Evolutionary conservation across 2,797 vertebrate species (phyloP), one percentile per base, ranked within the genome.

Genomic region (Gymnothorax reevesii): DNA sequence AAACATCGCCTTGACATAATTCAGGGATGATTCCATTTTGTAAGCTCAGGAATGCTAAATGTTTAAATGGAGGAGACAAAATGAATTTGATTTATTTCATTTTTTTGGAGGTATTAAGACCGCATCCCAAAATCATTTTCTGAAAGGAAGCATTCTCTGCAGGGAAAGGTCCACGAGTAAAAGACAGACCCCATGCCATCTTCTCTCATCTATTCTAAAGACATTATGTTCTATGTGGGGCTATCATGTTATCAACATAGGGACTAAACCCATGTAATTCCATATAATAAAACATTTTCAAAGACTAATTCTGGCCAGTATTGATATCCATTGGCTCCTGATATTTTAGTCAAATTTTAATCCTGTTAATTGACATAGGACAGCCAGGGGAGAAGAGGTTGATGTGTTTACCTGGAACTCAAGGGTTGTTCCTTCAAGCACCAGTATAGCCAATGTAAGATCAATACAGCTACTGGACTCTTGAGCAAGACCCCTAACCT

Each of bases 181-280:
- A 13, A 54, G 22, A 3, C 54, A 54, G 77, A 22, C 17, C 49
- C 52, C 52, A 20, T 55, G 4, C 52, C 22, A 20, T 54, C 17
- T 54, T 80, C 52, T 22, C 15, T n/a, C 9, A 66, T 66, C 52
- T 80, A 20, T 7, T 77, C 73, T 77, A 15, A 52, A 49, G 27
- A 77, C 42, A 77, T 15, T 42, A 42, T 52, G 27, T 13, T 55
- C 15, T 10, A 80, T 54, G 77, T 80, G 77, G 52, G 64, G 90
- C 89, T 87, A 27, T 91, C 89, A 71, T n/a, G 7, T 27, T 83
- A 82, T 80, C 20, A 54, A 77, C 27, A 49, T 88, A 83, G 1
- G 6, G 55, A 94, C 94, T 85, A 91, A 90, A 92, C 83, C 92
- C 93, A 95, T 91, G 93, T 93, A 92, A 52, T 93, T 91, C 89